Percentiles rank a stretch among this genome's conserved stretches.
These are phyloP conservation scores for Halesus radiatus DNA, from an alignment of 1,140 invertebrate species.

Conservation along the genomic window DNA sequence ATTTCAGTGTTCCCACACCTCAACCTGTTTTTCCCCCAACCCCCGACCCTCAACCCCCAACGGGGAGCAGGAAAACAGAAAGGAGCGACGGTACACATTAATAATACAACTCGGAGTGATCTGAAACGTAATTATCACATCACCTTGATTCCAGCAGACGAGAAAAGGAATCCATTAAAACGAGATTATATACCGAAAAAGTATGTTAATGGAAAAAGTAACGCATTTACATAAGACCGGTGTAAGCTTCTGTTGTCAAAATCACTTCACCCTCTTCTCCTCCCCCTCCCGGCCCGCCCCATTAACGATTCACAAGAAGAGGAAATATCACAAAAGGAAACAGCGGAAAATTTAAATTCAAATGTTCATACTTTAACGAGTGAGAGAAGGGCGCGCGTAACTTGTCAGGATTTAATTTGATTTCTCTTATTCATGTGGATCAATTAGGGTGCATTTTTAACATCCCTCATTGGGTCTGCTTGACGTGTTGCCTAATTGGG, in stretches of 20 bases:
- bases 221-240: constrained; percentile 37
- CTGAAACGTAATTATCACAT: constrained; percentile 41
- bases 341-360: constrained; percentile 48
- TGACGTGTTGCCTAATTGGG: too few species aligned
- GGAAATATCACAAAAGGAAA: constrained; percentile 49
- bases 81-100: constrained; percentile 16
- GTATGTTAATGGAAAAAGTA: constrained; percentile 38
- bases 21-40: neutral
- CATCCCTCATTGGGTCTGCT: too few species aligned
- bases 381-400: neutral
- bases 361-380: constrained; percentile 43
- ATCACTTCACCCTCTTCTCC: constrained; percentile 29
- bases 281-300: neutral
- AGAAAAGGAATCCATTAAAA: constrained; percentile 45
- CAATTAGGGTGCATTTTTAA: too few species aligned
- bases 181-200: constrained; percentile 41
- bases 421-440: constrained; percentile 3
- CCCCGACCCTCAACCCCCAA: neutral
- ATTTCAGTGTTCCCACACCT: constrained; percentile 27
- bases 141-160: constrained; percentile 30
- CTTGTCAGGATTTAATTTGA: neutral
- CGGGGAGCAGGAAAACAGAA: neutral
- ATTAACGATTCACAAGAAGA: constrained; percentile 43
- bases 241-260: constrained; percentile 36
- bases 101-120: constrained; percentile 34